Evolutionary conservation across 2,113 vertebrate genomes (phyloP).

Genomic region (Poecilia latipinna): DNA sequence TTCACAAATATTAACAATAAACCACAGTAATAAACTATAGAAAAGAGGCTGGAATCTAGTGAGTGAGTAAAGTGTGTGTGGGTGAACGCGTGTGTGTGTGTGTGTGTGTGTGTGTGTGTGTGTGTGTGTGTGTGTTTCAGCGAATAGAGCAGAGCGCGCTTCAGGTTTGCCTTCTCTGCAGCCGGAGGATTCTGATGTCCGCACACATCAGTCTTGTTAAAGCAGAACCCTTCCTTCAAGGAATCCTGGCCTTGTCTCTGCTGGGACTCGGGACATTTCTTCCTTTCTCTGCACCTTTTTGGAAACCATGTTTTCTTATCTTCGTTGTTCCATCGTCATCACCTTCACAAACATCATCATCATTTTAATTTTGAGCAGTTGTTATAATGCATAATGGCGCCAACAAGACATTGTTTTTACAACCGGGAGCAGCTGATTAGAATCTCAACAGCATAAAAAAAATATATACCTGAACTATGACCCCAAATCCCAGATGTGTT

Average conservation of each 20-base stretch:
- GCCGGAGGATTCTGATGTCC: constrained; percentile 67
- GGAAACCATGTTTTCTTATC: constrained; percentile 1
- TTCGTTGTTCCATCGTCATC: constrained; percentile 5
- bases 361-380: background rate
- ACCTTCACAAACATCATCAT: background rate
- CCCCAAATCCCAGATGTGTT: no score
- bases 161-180: constrained; percentile 31
- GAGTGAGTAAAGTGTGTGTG: constrained; percentile 4
- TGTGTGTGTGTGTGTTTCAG: background rate
- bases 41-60: constrained; percentile 44
- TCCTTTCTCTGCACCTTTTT: constrained; percentile 22
- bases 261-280: constrained; percentile 29
- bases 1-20: constrained; percentile 14
- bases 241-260: constrained; percentile 45
- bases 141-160: constrained; percentile 20
- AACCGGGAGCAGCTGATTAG: no score
- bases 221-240: constrained; percentile 56
- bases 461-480: no score
- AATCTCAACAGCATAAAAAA: no score
- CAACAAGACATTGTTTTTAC: no score
- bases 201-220: constrained; percentile 67
- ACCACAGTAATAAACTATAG: constrained; percentile 12
- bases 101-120: background rate
- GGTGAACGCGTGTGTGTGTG: no score
- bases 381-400: no score